Evolutionary conservation across 2,888 invertebrate genomes (phyloP).

Genomic region (Ceriagrion tenellum): DNA sequence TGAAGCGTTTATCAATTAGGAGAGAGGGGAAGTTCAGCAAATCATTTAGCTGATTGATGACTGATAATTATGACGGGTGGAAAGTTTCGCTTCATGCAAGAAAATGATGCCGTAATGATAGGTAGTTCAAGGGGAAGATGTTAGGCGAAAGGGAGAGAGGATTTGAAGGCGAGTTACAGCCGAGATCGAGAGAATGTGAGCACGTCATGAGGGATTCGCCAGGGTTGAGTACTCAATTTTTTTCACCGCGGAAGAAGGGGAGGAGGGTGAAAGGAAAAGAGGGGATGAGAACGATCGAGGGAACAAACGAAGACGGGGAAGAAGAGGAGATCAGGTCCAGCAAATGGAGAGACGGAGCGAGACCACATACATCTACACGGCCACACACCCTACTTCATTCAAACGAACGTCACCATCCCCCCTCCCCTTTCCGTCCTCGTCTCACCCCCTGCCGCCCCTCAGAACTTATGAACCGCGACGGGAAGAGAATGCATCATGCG

Average conservation of each 20-base stretch:
- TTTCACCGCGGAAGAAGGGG: not conserved
- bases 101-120: too few species aligned
- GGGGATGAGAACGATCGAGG: not conserved
- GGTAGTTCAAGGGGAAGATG: not conserved
- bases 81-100: too few species aligned
- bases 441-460: too few species aligned
- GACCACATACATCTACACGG: not conserved
- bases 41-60: too few species aligned
- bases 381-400: not conserved
- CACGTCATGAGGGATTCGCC: not conserved
- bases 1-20: too few species aligned
- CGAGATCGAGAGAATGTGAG: not conserved
- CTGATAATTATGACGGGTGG: too few species aligned
- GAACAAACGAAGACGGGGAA: not conserved
- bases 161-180: not conserved
- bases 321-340: constrained; percentile 36
- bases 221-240: not conserved
- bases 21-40: too few species aligned
- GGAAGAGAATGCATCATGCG: not conserved
- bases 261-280: not conserved
- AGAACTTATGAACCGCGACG: not conserved
- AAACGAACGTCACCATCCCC: not conserved
- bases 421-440: too few species aligned
- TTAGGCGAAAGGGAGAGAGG: not conserved
- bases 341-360: not conserved